A percentile compares a stretch with the other conserved stretches of the same genome.
These are phyloP conservation scores for Aelia acuminata DNA, from an alignment of 2,888 invertebrate genomes.

Conservation along the genomic window DNA sequence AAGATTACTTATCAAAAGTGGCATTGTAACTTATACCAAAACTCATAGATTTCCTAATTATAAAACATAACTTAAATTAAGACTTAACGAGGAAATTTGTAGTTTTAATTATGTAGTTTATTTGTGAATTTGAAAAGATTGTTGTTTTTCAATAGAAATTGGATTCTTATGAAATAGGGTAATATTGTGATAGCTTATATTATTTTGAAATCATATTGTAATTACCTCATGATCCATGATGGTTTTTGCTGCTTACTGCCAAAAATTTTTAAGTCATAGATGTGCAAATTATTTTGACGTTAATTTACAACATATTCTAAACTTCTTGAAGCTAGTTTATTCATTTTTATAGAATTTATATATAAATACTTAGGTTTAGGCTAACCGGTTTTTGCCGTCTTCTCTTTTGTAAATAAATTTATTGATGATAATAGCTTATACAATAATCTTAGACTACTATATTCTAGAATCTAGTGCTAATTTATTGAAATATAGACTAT, in stretches of 20 bases:
- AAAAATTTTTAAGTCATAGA: background rate
- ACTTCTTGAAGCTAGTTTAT: background rate
- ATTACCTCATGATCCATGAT: background rate
- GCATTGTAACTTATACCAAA: conserved; percentile 9
- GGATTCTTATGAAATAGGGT: background rate
- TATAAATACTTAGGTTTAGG: background rate
- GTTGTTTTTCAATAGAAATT: background rate
- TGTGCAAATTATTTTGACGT: background rate
- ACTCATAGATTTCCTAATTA: conserved; percentile 15
- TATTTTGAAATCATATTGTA: background rate
- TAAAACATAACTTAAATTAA: background rate
- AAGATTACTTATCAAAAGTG: conserved; percentile 12
- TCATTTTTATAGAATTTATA: background rate
- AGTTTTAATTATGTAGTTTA: background rate
- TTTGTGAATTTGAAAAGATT: background rate
- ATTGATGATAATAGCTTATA: background rate
- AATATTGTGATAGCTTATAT: background rate
- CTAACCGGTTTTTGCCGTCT: too few species aligned
- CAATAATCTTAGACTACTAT: background rate
- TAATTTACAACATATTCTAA: background rate
- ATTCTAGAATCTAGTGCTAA: background rate
- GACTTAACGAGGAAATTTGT: background rate
- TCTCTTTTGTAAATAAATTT: too few species aligned
- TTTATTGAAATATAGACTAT: background rate
- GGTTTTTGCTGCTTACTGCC: background rate